These are phyloP conservation scores for Gallinago stenura DNA, from an alignment of 2,797 vertebrate genomes.

Conservation along the genomic window DNA sequence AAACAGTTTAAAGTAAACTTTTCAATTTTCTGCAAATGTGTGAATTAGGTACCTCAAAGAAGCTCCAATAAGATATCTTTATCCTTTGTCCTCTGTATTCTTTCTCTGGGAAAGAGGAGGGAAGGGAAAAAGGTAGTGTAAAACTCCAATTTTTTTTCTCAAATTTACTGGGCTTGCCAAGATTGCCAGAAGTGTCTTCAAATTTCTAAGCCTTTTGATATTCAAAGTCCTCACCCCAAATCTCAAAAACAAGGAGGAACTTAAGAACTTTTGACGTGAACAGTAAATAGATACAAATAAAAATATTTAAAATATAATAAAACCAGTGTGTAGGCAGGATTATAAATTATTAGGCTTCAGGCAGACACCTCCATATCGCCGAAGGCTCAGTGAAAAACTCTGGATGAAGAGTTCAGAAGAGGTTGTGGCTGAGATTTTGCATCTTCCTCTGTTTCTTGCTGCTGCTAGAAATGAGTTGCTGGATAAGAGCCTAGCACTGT, in stretches of 20 bases:
- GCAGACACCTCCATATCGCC: background rate
- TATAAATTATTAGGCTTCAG: background rate
- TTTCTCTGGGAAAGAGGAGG: background rate
- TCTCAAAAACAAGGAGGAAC: background rate
- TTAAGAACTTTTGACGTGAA: background rate
- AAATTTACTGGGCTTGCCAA: background rate
- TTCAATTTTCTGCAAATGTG: background rate
- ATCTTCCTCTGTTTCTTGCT: background rate
- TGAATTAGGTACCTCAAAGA: background rate
- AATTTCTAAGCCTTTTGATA: background rate
- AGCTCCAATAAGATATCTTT: background rate
- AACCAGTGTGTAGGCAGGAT: background rate
- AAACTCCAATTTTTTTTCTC: background rate
- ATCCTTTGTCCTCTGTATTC: background rate
- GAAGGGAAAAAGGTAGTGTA: background rate
- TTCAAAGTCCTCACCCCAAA: background rate
- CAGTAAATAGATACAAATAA: background rate
- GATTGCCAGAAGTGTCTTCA: background rate
- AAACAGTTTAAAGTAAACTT: background rate
- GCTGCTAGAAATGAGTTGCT: background rate
- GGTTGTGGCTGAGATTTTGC: background rate
- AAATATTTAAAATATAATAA: background rate
- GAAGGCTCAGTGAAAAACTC: background rate
- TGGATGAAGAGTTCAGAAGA: background rate
- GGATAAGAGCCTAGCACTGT: background rate